Evolutionary conservation across 2,888 invertebrate genomes (phyloP), one percentile per base, ranked within the genome.

Genomic region (Cephus spinipes): DNA sequence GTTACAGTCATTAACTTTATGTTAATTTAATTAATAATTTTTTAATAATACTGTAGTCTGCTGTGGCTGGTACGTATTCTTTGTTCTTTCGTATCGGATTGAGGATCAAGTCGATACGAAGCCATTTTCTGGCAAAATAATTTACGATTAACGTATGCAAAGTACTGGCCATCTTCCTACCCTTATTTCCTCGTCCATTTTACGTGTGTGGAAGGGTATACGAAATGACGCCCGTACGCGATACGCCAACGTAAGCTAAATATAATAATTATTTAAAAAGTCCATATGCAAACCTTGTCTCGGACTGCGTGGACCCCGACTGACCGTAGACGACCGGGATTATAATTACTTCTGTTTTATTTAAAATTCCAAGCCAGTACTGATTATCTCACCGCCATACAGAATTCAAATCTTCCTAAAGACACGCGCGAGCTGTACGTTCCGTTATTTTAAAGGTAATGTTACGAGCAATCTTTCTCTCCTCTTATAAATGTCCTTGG

Each of bases 331-430:
- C 35, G 74, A 55, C 55, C 55, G n/a, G 33, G 74, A 30, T 84
- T 81, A 83, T 82, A 84, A 85, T 86, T 86, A 81, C 83, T 81
- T 81, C 81, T 84, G 83, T 83, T 86, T 85, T 86, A 83, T 85
- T 86, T 86, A 83, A 86, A 86, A 86, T 86, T 86, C 85, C 82
- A 81, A 74, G 79, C 79, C 79, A 78, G 80, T 80, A 81, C 81
- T 82, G 84, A 85, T 84, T 85, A 85, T 85, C 85, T 86, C 84
- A 81, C 84, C 83, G 83, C 77, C 79, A 78, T 82, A 82, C 81
- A 82, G 85, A 86, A 86, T 86, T 84, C 83, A 85, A 86, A 85
- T 84, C 82, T 83, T 82, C 35, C 74, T 23, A 55, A 55, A 55
- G 55, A 55, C 55, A 55, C 55, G 55, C 55, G 23, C 55, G 23